These are phyloP conservation scores for Agrochola lychnidis DNA, from an alignment of 2,888 invertebrate genomes.

Conservation along the genomic window DNA sequence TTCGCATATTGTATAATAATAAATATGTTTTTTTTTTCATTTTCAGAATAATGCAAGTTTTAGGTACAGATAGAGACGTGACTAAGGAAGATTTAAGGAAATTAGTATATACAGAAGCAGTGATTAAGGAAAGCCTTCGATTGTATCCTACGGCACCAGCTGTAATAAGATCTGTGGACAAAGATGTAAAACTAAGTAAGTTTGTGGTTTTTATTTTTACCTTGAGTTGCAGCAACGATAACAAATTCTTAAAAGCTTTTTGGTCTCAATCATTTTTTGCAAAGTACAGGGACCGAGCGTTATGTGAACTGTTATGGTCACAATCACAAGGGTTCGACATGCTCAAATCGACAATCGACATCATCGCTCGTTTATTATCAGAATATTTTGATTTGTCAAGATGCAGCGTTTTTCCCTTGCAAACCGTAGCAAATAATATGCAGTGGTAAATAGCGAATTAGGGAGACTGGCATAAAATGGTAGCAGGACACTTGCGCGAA, in stretches of 20 bases:
- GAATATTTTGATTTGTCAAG: too few relatives aligned
- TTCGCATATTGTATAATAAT: not conserved
- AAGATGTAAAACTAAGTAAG: conserved; percentile 27
- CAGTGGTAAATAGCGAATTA: too few relatives aligned
- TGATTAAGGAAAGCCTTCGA: conserved; percentile 14
- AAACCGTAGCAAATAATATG: not conserved
- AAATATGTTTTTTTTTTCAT: not conserved
- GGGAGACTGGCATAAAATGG: too few relatives aligned
- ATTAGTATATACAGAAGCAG: conserved; percentile 17
- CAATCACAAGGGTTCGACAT: too few relatives aligned
- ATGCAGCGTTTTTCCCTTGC: too few relatives aligned
- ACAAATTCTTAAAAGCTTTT: too few relatives aligned
- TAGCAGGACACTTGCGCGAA: too few relatives aligned
- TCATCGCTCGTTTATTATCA: too few relatives aligned
- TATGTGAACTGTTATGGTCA: too few relatives aligned
- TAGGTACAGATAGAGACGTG: conserved; percentile 6
- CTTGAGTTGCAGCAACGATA: too few relatives aligned
- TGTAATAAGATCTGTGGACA: not conserved
- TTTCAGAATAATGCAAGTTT: conserved; percentile 27
- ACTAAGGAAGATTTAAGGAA: conserved; percentile 11
- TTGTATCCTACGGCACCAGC: not conserved
- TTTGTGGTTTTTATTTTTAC: not conserved
- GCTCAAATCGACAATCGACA: too few relatives aligned
- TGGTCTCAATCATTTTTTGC: too few relatives aligned
- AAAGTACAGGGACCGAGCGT: not conserved